A percentile compares a stretch with the other conserved stretches of the same genome.
Evolutionary conservation across 92 coral and sea anemone genomes (phyloP).

Genomic region (Galaxea fascicularis): DNA sequence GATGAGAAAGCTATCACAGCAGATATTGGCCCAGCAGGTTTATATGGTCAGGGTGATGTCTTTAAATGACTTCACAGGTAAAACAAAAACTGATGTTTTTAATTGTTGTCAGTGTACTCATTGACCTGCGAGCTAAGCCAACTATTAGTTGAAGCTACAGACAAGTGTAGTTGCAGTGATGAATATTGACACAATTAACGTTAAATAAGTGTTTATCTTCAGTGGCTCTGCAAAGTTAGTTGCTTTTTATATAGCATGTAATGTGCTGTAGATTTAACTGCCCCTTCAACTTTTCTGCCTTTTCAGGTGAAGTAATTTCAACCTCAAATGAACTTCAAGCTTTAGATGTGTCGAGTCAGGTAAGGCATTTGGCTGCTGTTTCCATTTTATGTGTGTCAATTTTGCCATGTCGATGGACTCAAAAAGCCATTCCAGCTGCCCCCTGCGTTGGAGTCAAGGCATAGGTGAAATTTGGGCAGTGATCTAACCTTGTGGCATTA

Average conservation of each 20-base stretch:
- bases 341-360: constrained; percentile 86
- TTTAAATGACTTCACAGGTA: constrained; percentile 86
- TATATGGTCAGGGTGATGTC: constrained; percentile 61
- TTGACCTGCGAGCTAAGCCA: too few species aligned
- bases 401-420: too few species aligned
- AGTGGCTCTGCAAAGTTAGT: neutral
- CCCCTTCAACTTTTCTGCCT: neutral
- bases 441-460: too few species aligned
- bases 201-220: neutral
- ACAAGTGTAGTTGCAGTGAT: neutral
- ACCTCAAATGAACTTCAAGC: constrained; percentile 80
- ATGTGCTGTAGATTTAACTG: neutral
- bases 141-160: neutral
- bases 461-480: too few species aligned
- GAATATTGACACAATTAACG: neutral
- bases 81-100: neutral
- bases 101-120: neutral
- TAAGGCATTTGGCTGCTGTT: constrained; percentile 13
- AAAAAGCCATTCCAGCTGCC: neutral
- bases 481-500: too few species aligned
- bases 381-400: neutral
- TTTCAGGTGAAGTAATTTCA: constrained; percentile 80
- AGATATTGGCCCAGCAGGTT: constrained; percentile 57
- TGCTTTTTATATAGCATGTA: neutral
- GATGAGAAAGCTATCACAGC: constrained; percentile 76